Conservation (phyloP, 1,140 invertebrate species). For the Chelonus insularis region DNA sequence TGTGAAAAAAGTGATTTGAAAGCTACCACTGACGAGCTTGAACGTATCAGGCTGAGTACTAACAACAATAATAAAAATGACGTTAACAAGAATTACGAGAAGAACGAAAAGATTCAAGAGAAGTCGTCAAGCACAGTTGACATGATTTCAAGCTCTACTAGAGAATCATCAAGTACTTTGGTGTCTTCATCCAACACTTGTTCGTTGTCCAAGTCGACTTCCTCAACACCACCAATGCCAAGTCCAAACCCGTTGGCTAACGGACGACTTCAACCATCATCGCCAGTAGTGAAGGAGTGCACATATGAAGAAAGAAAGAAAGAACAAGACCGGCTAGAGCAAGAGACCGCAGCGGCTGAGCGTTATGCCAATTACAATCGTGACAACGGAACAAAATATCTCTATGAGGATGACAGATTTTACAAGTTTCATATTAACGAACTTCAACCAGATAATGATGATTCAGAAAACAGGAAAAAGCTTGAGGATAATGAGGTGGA, state of each 20-base stretch:
- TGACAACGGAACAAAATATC: conserved; percentile 57
- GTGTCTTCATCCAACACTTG: conserved; percentile 38
- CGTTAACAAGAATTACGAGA: conserved; percentile 19
- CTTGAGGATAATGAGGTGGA: conserved; percentile 60
- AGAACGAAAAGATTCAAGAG: conserved; percentile 20
- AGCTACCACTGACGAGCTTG: background rate
- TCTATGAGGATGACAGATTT: conserved; percentile 75
- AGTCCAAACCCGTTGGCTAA: conserved; percentile 35
- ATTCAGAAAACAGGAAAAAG: conserved; percentile 41
- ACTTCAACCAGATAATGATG: conserved; percentile 63
- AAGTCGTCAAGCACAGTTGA: conserved; percentile 15
- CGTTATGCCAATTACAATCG: conserved; percentile 47
- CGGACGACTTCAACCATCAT: conserved; percentile 23
- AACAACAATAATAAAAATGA: conserved; percentile 20
- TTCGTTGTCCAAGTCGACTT: conserved; percentile 41
- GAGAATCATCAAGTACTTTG: conserved; percentile 29
- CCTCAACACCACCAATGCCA: conserved; percentile 38
- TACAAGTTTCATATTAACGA: conserved; percentile 84
- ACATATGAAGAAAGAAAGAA: conserved; percentile 69
- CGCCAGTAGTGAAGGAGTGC: conserved; percentile 65
- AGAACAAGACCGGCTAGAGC: conserved; percentile 60
- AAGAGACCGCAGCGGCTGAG: conserved; percentile 43
- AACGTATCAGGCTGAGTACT: conserved; percentile 13
- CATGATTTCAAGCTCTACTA: conserved; percentile 26
- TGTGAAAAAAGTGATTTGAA: conserved; percentile 1